Evolutionary conservation across 2,797 vertebrate species (phyloP).

Genomic region (Mallotus villosus): DNA sequence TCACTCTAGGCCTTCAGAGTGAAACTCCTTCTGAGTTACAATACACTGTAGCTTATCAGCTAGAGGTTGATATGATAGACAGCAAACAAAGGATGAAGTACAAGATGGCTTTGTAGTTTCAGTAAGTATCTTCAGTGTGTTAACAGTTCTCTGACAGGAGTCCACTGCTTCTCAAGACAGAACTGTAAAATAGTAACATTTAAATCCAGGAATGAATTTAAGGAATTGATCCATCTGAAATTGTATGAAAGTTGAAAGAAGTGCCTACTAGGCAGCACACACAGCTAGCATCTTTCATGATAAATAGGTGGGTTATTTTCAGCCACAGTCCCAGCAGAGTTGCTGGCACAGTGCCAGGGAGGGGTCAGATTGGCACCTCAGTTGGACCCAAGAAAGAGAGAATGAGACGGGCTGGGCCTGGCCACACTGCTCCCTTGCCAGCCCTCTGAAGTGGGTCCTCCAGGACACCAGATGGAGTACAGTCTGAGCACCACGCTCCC

Average conservation of each 20-base stretch:
- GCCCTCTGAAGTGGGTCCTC: constrained; percentile 62
- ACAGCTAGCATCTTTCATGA: constrained; percentile 56
- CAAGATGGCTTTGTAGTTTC: neutral
- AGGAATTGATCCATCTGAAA: constrained; percentile 48
- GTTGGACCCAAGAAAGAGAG: constrained; percentile 47
- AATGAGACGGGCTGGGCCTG: constrained; percentile 18
- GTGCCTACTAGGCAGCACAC: constrained; percentile 55
- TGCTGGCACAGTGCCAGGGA: constrained; percentile 57
- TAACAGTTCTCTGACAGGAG: constrained; percentile 17
- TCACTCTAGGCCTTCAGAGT: constrained; percentile 28
- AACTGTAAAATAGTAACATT: constrained; percentile 36
- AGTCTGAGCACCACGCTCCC: constrained; percentile 51
- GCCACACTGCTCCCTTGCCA: constrained; percentile 47
- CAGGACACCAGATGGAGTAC: constrained; percentile 68
- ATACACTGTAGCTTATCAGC: constrained; percentile 15
- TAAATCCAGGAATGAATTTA: constrained; percentile 48
- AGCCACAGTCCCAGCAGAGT: constrained; percentile 55
- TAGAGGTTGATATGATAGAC: constrained; percentile 20
- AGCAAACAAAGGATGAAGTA: constrained; percentile 1
- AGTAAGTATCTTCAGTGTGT: constrained; percentile 7
- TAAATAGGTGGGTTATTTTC: constrained; percentile 73
- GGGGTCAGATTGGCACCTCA: constrained; percentile 65
- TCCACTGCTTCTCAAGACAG: constrained; percentile 9
- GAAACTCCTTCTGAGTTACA: constrained; percentile 37
- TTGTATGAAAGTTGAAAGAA: constrained; percentile 57